Evolutionary conservation across 2,797 vertebrate genomes (phyloP), one percentile per base, ranked within the genome.

Genomic region (Aeoliscus strigatus): DNA sequence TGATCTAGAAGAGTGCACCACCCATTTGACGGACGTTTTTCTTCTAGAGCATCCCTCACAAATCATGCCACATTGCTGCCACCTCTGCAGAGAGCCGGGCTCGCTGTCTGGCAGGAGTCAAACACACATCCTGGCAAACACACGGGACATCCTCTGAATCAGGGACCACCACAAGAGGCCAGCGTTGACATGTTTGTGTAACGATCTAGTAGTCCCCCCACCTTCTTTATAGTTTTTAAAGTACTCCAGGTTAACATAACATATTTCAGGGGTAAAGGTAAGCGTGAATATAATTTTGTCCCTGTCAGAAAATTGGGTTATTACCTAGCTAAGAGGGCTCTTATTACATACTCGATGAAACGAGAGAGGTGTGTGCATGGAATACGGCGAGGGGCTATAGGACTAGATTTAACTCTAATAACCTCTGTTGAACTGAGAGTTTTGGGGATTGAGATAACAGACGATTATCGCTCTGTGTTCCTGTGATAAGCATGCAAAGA

Each of bases 81-180:
- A 70, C 74, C 63, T 75, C 71, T 55, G 9, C 34, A 76, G 76
- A 72, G 66, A 71, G 73, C 68, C 74, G 73, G 72, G 43, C 46
- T 12, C 77, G 70, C 74, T 77, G 68, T 71, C 67, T 79, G 77
- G 73, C 79, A 86, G 79, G 77, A 83, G 81, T 83, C 77, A 80
- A 79, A 62, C n/a, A n/a, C n/a, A 66, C 75, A 77, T 77, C 44
- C 64, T 80, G 80, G 80, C 74, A 77, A 64, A 35, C 55, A 73
- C 32, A 59, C 55, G 4, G 49, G 36, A 26, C 39, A 16, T 43
- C 53, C 52, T 57, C 30, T 42, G 46, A 67, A 59, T 53, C 37
- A 31, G 17, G 51, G 42, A n/a, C 45, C 65, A 63, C 74, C 86
- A 84, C 78, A 76, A 89, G 84, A 82, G 81, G 83, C 85, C 86